These are phyloP conservation scores for Proteles cristata DNA, from an alignment of 2,113 vertebrate species.

Conservation along the genomic window DNA sequence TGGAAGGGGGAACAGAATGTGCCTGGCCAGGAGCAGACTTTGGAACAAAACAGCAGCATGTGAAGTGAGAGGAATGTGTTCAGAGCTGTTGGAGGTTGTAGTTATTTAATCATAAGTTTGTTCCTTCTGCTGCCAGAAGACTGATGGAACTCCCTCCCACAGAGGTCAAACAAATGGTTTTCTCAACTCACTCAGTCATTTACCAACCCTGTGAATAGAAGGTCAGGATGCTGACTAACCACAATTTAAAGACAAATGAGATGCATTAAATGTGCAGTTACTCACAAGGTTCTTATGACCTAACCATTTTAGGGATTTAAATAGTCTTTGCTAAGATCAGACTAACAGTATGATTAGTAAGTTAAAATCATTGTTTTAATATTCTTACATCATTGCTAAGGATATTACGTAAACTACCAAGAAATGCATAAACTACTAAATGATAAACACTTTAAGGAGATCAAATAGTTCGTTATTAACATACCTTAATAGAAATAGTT, in stretches of 20 bases:
- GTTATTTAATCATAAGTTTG: slow-evolving; percentile 78
- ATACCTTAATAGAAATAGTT: not conserved
- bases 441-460: not conserved
- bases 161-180: slow-evolving; percentile 74
- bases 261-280: slow-evolving; percentile 53
- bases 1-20: slow-evolving; percentile 62
- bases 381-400: not conserved
- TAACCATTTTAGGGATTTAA: not conserved
- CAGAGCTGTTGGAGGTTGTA: slow-evolving; percentile 42
- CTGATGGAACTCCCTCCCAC: slow-evolving; percentile 58
- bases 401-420: not conserved
- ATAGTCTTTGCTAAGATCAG: not conserved
- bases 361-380: not conserved
- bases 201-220: slow-evolving; percentile 59
- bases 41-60: slow-evolving; percentile 31
- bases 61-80: slow-evolving; percentile 34
- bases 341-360: not conserved
- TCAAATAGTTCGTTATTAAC: not conserved
- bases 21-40: not conserved
- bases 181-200: slow-evolving; percentile 69
- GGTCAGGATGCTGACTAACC: slow-evolving; percentile 73
- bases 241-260: slow-evolving; percentile 71
- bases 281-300: slow-evolving; percentile 24
- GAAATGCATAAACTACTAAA: not conserved
- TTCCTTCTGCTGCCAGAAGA: slow-evolving; percentile 54